These are phyloP conservation scores for Tinamus major DNA, from an alignment of 2,797 vertebrate species.

Conservation along the genomic window DNA sequence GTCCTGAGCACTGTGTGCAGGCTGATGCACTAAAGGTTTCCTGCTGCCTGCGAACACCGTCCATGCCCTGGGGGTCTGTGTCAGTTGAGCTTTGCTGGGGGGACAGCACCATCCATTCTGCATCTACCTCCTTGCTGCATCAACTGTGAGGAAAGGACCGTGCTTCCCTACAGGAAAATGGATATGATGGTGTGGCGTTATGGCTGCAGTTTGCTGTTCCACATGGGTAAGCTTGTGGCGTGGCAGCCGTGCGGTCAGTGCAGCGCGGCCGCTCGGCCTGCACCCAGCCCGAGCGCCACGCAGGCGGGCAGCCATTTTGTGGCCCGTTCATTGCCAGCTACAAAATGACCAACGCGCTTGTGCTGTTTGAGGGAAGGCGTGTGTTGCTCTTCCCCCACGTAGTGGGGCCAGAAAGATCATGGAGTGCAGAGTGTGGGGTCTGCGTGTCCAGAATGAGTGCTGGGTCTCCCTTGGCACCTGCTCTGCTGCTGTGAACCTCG, in stretches of 20 bases:
- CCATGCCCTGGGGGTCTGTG: background rate
- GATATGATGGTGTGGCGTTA: accelerated
- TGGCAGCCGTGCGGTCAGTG: too few relatives aligned
- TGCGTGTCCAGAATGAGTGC: background rate
- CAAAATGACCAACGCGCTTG: background rate
- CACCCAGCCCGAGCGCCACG: accelerated
- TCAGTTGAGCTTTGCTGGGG: background rate
- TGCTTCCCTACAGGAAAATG: accelerated
- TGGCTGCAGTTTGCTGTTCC: background rate
- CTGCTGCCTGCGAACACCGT: accelerated
- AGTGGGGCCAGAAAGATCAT: background rate
- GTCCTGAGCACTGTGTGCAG: background rate
- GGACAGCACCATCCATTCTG: background rate
- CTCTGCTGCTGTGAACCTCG: background rate
- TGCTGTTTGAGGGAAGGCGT: background rate
- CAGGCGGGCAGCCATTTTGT: background rate
- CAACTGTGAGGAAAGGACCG: background rate
- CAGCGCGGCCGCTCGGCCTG: too few relatives aligned
- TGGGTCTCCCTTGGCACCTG: background rate
- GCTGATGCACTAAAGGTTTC: background rate
- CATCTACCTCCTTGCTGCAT: background rate
- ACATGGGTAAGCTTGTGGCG: background rate
- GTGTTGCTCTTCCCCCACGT: background rate
- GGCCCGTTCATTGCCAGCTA: background rate
- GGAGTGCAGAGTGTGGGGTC: background rate